Evolutionary conservation across 1,140 invertebrate genomes (phyloP).

Genomic region (Eumaeus atala): DNA sequence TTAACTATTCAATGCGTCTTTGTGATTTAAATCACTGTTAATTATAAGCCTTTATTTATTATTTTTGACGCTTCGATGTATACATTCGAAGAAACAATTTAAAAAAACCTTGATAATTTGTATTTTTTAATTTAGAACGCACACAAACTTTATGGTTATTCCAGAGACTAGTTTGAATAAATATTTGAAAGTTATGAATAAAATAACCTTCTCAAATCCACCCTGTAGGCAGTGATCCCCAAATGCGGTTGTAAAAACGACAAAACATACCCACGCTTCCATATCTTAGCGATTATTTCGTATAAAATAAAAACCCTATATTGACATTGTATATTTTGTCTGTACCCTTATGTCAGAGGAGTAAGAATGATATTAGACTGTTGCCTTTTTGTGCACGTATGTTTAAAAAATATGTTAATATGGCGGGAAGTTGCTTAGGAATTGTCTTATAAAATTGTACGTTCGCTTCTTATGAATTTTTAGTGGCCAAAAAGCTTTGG

Average conservation of each 20-base stretch:
- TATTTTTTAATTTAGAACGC: background rate
- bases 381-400: background rate
- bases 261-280: constrained; percentile 43
- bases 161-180: constrained; percentile 14
- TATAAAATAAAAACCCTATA: constrained; percentile 26
- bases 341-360: background rate
- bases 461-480: constrained; percentile 13
- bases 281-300: constrained; percentile 46
- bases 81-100: no score
- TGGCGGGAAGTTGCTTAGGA: constrained; percentile 65
- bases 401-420: constrained; percentile 58
- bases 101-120: no score
- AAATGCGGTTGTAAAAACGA: constrained; percentile 51
- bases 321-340: constrained; percentile 1
- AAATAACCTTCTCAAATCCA: constrained; percentile 22
- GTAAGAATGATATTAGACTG: constrained; percentile 7
- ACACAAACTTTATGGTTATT: background rate
- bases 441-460: constrained; percentile 62
- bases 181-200: constrained; percentile 27
- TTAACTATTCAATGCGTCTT: no score
- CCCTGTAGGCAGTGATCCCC: constrained; percentile 33
- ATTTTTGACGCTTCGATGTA: no score
- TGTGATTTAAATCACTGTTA: no score
- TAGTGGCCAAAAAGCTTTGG: constrained; percentile 5
- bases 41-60: no score